Evolutionary conservation across 2,113 vertebrate species (phyloP).

Genomic region (Boulengeromyrus knoepffleri): DNA sequence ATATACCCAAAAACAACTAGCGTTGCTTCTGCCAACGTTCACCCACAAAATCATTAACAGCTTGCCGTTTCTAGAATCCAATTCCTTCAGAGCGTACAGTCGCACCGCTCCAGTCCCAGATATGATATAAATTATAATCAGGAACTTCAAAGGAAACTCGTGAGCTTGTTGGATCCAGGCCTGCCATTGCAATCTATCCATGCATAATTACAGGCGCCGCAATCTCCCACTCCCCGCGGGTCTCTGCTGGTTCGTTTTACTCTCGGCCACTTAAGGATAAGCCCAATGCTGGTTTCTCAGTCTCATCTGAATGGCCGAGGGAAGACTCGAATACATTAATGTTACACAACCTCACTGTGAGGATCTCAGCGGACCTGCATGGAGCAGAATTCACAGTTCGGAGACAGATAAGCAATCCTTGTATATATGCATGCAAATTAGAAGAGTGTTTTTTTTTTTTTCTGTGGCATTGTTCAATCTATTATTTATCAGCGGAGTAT

Average conservation of each 20-base stretch:
- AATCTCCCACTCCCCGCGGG: constrained; percentile 34
- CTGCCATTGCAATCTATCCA: constrained; percentile 35
- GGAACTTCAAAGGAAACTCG: constrained; percentile 42
- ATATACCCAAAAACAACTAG: not conserved
- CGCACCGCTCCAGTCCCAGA: constrained; percentile 18
- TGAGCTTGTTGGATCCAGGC: constrained; percentile 41
- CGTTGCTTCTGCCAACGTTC: not conserved
- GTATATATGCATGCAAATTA: not conserved
- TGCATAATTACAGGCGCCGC: constrained; percentile 43
- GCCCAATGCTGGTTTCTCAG: constrained; percentile 31
- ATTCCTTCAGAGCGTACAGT: constrained; percentile 28
- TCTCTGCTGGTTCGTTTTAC: constrained; percentile 30
- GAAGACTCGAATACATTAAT: constrained; percentile 1
- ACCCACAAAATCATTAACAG: constrained; percentile 25
- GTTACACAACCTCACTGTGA: not conserved
- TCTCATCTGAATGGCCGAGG: not conserved
- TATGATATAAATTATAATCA: constrained; percentile 41
- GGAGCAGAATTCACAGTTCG: not conserved
- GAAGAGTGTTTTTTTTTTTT: not conserved
- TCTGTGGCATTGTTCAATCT: not conserved
- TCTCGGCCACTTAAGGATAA: constrained; percentile 44
- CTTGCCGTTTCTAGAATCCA: constrained; percentile 26
- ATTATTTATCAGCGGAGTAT: not conserved
- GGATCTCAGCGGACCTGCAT: not conserved
- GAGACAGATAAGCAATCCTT: constrained; percentile 4